Base-by-base conservation (phyloP, 2,113 vertebrate species). In the Sterna hirundo region DNA sequence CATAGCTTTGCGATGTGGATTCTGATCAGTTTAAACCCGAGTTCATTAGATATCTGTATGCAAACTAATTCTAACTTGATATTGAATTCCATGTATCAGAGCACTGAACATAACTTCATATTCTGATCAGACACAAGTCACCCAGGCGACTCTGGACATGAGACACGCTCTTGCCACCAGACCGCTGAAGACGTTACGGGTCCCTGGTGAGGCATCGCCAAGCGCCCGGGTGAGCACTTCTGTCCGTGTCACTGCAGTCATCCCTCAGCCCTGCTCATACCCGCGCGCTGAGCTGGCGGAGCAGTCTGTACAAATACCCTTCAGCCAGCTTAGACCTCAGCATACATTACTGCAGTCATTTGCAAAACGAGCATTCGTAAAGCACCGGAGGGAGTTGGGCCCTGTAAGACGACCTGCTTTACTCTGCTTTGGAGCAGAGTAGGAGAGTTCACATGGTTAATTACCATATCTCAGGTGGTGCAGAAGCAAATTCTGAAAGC, bases 241-340 rank as follows among this genome's bases (percentile, higher is more conserved):
- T 54, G 74, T 6, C 47, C 19, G 1, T 44, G 75, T 15, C 44
- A 5, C 2, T 1, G 32, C 66, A 51, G 52, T 0, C 21, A 7
- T 5, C 46, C 42, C 66, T 13, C 61, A 83, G 69, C 44, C 64
- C 84, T 7, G 58, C 61, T 64, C 29, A 2, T 1, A 23, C 27
- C 58, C 20, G 2, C 1, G 1, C 2, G 2, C 38, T 5, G 55
- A 51, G 92, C 86, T 30, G 54, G 47, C 3, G 3, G 65, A 57
- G 46, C 17, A 12, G 34, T 12, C 69, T 22, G 58, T 38, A 29
- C 58, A 36, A 79, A 62, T 5, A 52, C 10, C 18, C 52, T 47
- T 42, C 26, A 21, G 34, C 57, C 83, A 88, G 66, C 64, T 54
- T 5, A 51, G 81, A 62, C 51, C 74, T 65, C 68, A 17, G 8